These are phyloP conservation scores for Lepidocyrtinus sp. DNA, from an alignment of 2,888 invertebrate genomes.

Conservation along the genomic window DNA sequence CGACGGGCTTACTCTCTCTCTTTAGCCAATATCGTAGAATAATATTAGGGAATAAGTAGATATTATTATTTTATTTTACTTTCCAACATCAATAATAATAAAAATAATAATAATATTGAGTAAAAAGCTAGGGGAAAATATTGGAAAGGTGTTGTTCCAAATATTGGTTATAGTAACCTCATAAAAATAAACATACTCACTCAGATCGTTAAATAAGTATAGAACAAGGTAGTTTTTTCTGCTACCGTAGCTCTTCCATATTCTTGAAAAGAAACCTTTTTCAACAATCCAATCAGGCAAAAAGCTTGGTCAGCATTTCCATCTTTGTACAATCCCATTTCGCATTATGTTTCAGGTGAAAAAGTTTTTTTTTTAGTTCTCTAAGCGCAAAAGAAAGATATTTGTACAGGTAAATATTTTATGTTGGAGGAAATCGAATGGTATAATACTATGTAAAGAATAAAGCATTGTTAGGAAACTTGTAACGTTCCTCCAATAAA, in stretches of 20 bases:
- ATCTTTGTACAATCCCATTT: conserved; percentile 7
- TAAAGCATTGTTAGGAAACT: too few species aligned
- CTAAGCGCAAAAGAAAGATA: too few species aligned
- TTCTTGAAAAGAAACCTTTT: neutral
- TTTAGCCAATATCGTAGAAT: neutral
- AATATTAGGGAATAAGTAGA: conserved; percentile 4
- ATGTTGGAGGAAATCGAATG: neutral
- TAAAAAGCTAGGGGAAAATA: neutral
- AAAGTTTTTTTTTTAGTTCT: neutral
- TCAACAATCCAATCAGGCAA: conserved; percentile 7
- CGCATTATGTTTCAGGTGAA: neutral
- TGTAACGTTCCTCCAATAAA: too few species aligned
- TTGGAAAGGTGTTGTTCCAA: neutral
- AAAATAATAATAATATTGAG: conserved; percentile 9
- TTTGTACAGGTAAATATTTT: neutral
- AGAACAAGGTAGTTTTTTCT: conserved; percentile 21
- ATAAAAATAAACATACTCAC: neutral
- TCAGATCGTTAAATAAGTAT: conserved; percentile 9
- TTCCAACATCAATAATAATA: conserved; percentile 18
- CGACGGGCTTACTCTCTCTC: neutral
- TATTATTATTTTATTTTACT: conserved; percentile 14
- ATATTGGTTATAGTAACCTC: neutral
- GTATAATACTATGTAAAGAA: too few species aligned
- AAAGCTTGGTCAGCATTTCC: conserved; percentile 12
- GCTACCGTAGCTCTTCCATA: neutral